phyloP scores from a whole-genome alignment of 23 tunicate genomes.

The Trididemnum nubilum region DNA sequence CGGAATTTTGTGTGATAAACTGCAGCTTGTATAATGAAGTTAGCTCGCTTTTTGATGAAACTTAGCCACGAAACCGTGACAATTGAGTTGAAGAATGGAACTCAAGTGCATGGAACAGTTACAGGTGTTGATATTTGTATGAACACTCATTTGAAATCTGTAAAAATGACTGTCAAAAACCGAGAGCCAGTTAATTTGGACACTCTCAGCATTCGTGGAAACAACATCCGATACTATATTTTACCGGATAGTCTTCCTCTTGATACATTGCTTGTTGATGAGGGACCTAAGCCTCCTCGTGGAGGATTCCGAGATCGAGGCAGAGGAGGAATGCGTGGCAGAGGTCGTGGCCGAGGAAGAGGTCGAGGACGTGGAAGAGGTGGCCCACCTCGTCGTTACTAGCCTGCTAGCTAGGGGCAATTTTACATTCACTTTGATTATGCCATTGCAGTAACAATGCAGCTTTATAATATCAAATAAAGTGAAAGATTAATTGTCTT shows the following conservation, averaged over 20 bases:
- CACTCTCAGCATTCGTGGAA: constrained; percentile 84
- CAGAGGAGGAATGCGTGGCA: constrained; percentile 52
- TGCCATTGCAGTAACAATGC: no score
- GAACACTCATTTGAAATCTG: constrained; percentile 93
- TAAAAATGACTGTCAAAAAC: constrained; percentile 90
- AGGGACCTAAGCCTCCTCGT: constrained; percentile 72
- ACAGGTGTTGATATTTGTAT: constrained; percentile 93
- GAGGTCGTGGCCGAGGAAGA: constrained; percentile 58
- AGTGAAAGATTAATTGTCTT: no score
- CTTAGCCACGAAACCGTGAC: constrained; percentile 96
- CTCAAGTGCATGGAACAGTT: constrained; percentile 89
- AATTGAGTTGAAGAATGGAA: constrained; percentile 93
- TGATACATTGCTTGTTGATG: constrained; percentile 92
- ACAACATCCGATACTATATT: constrained; percentile 85
- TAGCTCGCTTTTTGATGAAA: constrained; percentile 93
- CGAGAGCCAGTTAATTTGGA: constrained; percentile 87
- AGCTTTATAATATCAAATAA: no score
- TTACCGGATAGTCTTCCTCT: constrained; percentile 83
- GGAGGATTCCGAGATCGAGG: constrained; percentile 89
- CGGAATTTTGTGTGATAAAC: not conserved
- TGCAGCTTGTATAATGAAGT: constrained; percentile 46
- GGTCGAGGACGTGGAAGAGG: constrained; percentile 85
- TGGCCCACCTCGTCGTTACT: constrained; percentile 71
- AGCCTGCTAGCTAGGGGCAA: no score
- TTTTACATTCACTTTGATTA: no score